Evolutionary conservation across 2,888 invertebrate species (phyloP).

Genomic region (Cenopis cana): DNA sequence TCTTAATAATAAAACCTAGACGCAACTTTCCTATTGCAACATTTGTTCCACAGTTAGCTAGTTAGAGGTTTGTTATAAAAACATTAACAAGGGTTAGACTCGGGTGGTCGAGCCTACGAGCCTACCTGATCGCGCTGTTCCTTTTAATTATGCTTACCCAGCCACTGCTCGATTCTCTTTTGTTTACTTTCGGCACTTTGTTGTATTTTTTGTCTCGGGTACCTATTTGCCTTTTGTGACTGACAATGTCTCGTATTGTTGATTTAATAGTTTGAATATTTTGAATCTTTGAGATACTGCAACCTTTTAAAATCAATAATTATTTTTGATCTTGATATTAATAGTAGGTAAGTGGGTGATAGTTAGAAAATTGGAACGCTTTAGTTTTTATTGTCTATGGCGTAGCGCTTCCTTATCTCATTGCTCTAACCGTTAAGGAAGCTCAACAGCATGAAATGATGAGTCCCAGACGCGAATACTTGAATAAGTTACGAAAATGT

Average conservation of each 20-base stretch:
- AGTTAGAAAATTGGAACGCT: too few species aligned
- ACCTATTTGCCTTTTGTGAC: neutral
- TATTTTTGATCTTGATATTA: too few species aligned
- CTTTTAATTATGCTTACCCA: slow-evolving; percentile 29
- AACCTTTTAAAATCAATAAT: neutral
- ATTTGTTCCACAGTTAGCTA: neutral
- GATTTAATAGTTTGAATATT: neutral
- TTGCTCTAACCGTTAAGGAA: too few species aligned
- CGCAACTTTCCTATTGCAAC: neutral
- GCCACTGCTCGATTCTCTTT: slow-evolving; percentile 2
- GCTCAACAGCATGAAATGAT: too few species aligned
- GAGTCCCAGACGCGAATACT: too few species aligned
- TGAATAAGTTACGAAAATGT: too few species aligned
- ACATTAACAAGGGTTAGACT: neutral
- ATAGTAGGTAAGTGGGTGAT: too few species aligned
- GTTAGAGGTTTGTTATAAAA: neutral
- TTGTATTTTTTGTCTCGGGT: slow-evolving; percentile 1
- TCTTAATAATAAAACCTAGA: neutral
- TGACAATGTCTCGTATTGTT: slow-evolving; percentile 4
- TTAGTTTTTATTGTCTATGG: too few species aligned
- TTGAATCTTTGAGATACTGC: neutral
- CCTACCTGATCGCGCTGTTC: slow-evolving; percentile 32
- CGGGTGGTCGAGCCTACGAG: slow-evolving; percentile 35
- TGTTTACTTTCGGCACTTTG: slow-evolving; percentile 22
- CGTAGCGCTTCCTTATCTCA: too few species aligned